Evolutionary conservation across 1,140 invertebrate genomes (phyloP).

Genomic region (Conopomorpha cramerella): DNA sequence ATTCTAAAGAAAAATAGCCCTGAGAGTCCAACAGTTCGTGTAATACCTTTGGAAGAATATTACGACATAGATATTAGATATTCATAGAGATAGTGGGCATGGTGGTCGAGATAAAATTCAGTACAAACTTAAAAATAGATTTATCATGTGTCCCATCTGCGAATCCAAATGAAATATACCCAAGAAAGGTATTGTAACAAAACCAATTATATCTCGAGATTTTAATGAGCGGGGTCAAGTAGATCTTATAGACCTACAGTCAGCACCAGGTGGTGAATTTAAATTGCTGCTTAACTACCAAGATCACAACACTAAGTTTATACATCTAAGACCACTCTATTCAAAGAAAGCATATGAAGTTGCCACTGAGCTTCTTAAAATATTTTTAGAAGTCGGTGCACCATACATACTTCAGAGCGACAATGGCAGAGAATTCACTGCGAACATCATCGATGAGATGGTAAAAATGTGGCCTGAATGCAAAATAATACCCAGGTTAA

Average conservation of each 20-base stretch:
- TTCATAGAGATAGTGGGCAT: slow-evolving; percentile 16
- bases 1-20: neutral
- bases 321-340: slow-evolving; percentile 16
- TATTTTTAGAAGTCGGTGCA: slow-evolving; percentile 27
- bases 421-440: slow-evolving; percentile 32
- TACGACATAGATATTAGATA: neutral
- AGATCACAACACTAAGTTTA: slow-evolving; percentile 50
- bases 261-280: slow-evolving; percentile 29
- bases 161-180: slow-evolving; percentile 11
- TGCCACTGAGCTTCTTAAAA: slow-evolving; percentile 13
- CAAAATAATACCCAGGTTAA: slow-evolving; percentile 22
- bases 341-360: slow-evolving; percentile 21
- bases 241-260: slow-evolving; percentile 51
- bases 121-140: slow-evolving; percentile 10
- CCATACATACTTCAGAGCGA: slow-evolving; percentile 24
- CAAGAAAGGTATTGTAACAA: slow-evolving; percentile 22
- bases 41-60: neutral
- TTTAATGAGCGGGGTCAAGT: slow-evolving; percentile 40
- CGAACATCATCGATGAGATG: slow-evolving; percentile 20
- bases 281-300: slow-evolving; percentile 53
- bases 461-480: slow-evolving; percentile 26
- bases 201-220: slow-evolving; percentile 24
- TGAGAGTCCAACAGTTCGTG: neutral
- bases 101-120: slow-evolving; percentile 15
- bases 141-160: slow-evolving; percentile 14